A percentile compares a stretch with the other conserved stretches of the same genome.
These are phyloP conservation scores for Bombus affinis DNA, from an alignment of 1,140 invertebrate genomes.

Conservation along the genomic window DNA sequence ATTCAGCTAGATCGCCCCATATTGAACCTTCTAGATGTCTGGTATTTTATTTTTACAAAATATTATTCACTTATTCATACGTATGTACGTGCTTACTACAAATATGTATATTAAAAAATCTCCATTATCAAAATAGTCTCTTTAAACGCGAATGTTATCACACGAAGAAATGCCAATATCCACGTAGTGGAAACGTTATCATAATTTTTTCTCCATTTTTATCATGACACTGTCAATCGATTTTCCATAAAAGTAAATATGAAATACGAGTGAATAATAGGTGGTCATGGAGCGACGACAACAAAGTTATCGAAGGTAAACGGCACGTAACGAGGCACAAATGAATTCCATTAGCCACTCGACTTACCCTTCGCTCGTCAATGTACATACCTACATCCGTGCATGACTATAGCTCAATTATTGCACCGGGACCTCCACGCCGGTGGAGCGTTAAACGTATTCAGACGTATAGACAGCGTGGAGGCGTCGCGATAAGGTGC, in stretches of 20 bases:
- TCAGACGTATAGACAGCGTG: constrained; percentile 46
- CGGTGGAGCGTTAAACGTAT: constrained; percentile 58
- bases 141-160: neutral
- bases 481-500: constrained; percentile 51
- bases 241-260: neutral
- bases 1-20: neutral
- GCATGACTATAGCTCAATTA: constrained; percentile 53
- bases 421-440: constrained; percentile 35
- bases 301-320: neutral
- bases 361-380: constrained; percentile 37
- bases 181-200: neutral
- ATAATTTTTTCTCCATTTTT: neutral
- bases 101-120: neutral
- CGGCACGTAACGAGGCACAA: constrained; percentile 36
- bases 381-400: neutral
- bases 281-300: no score
- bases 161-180: neutral
- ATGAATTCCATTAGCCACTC: constrained; percentile 55
- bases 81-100: no score
- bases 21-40: no score
- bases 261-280: neutral
- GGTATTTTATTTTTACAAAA: neutral
- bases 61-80: no score
- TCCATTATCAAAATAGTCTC: neutral
- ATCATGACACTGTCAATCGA: neutral